phyloP scores from a whole-genome alignment of 2,888 invertebrate species.

The Perithous albicinctus region DNA sequence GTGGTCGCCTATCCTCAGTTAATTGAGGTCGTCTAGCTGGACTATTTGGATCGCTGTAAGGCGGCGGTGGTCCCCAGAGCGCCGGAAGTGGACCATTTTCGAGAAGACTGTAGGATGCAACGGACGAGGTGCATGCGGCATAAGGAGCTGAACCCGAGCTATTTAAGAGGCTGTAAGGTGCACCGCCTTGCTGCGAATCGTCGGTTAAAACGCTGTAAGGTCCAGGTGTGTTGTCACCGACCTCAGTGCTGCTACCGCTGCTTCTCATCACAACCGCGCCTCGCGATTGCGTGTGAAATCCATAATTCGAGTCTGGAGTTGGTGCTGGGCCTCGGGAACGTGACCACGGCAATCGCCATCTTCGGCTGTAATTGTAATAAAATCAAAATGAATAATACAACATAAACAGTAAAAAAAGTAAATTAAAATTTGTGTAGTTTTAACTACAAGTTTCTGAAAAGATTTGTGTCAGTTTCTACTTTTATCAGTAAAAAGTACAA shows the following conservation, averaged over 20 bases:
- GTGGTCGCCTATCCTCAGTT: slow-evolving; percentile 73
- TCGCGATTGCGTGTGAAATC: slow-evolving; percentile 84
- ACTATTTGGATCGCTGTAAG: slow-evolving; percentile 93
- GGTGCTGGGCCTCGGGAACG: slow-evolving; percentile 83
- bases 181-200: slow-evolving; percentile 82
- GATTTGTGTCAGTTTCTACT: no score
- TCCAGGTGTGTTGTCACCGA: slow-evolving; percentile 71
- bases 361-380: slow-evolving; percentile 72
- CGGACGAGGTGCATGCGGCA: slow-evolving; percentile 74
- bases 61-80: slow-evolving; percentile 95
- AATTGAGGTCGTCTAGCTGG: slow-evolving; percentile 86
- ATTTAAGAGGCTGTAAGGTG: slow-evolving; percentile 87
- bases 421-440: no score
- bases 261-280: slow-evolving; percentile 67
- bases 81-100: slow-evolving; percentile 79
- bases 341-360: slow-evolving; percentile 85
- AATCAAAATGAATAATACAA: background rate
- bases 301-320: slow-evolving; percentile 92
- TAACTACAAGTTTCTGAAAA: no score
- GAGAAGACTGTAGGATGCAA: slow-evolving; percentile 81
- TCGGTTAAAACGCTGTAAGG: slow-evolving; percentile 70
- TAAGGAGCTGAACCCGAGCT: slow-evolving; percentile 77
- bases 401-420: background rate
- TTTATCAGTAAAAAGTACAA: no score
- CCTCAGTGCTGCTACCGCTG: slow-evolving; percentile 77